Conservation (phyloP, 2,797 vertebrate genomes). For the Gephyroberyx darwinii region DNA sequence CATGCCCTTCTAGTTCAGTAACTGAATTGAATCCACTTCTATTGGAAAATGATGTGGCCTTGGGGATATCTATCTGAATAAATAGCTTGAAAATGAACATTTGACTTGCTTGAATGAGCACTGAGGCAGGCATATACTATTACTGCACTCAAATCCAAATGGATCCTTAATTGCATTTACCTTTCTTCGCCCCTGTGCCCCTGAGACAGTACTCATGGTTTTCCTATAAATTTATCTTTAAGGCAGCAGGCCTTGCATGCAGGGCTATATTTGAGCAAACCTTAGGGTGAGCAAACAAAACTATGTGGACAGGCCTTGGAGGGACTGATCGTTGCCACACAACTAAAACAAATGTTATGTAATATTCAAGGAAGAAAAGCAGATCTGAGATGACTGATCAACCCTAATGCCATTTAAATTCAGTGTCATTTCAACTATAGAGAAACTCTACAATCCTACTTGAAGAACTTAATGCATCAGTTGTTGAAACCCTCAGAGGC, state of each 20-base stretch:
- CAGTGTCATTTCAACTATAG: conserved; percentile 15
- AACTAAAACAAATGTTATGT: conserved; percentile 46
- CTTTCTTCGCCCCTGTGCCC: conserved; percentile 26
- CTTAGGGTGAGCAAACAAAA: conserved; percentile 22
- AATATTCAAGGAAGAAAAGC: conserved; percentile 37
- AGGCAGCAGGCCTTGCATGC: not conserved
- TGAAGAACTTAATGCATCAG: not conserved
- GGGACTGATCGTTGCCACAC: conserved; percentile 30
- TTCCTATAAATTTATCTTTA: conserved; percentile 22
- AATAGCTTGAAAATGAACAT: conserved; percentile 40
- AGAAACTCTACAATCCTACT: conserved; percentile 1
- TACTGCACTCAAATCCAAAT: conserved; percentile 28
- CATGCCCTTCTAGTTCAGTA: conserved; percentile 34
- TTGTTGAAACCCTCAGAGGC: conserved; percentile 17
- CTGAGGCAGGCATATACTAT: not conserved
- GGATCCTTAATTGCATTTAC: conserved; percentile 21
- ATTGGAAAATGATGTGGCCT: conserved; percentile 31
- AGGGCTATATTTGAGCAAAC: conserved; percentile 2
- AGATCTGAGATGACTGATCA: conserved; percentile 10
- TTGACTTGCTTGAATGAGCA: conserved; percentile 15
- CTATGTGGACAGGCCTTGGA: conserved; percentile 18
- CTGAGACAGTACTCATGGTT: conserved; percentile 19
- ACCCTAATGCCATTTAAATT: conserved; percentile 12
- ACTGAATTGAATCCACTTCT: conserved; percentile 35
- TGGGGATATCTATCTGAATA: conserved; percentile 32